These are phyloP conservation scores for Jacana jacana DNA, from an alignment of 2,113 vertebrate genomes.

Conservation along the genomic window DNA sequence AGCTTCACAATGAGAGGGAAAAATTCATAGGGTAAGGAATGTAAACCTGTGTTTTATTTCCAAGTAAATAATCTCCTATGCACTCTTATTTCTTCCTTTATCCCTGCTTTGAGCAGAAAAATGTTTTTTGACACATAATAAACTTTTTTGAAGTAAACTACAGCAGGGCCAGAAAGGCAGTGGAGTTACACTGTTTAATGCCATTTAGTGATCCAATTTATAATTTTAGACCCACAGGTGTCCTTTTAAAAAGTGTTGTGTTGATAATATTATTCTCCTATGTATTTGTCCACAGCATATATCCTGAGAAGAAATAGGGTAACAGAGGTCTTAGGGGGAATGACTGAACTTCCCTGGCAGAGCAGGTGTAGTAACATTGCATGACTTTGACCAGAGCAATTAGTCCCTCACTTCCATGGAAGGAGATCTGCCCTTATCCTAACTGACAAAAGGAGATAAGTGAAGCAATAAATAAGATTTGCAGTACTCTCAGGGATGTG, in stretches of 20 bases:
- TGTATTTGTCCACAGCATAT: not conserved
- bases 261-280: not conserved
- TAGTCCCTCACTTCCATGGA: not conserved
- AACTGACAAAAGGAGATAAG: not conserved
- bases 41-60: not conserved
- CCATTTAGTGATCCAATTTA: not conserved
- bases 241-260: not conserved
- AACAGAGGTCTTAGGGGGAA: not conserved
- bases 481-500: not conserved
- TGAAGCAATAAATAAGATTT: not conserved
- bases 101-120: not conserved
- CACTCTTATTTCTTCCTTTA: not conserved
- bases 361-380: not conserved
- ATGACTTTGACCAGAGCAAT: not conserved
- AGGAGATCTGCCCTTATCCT: not conserved
- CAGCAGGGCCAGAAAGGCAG: not conserved
- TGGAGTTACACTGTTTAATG: not conserved
- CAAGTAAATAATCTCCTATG: not conserved
- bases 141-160: not conserved
- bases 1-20: not conserved
- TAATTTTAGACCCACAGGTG: not conserved
- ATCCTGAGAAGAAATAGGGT: not conserved
- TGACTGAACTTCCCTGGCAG: not conserved
- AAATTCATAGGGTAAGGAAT: not conserved
- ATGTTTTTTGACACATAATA: not conserved